Base-by-base conservation (phyloP, 2,888 invertebrate genomes). In the Erebia epiphron region DNA sequence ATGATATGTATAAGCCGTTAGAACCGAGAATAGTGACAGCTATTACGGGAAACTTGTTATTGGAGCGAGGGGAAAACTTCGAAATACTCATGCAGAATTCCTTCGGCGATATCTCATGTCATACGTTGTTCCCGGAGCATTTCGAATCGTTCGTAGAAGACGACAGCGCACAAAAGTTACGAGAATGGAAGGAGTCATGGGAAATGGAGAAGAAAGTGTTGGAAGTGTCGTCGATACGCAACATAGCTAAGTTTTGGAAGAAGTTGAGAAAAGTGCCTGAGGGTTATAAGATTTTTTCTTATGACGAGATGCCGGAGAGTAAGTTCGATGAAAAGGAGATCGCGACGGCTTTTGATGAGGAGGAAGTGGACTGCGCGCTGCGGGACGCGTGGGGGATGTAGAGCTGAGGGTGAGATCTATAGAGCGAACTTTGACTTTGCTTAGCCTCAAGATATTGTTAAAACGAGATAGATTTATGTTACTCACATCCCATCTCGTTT, bases 61-160 rank as follows among this genome's bases (percentile, higher is more conserved):
- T 83, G 1, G 83, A 88, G 58, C 80, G 83, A 58, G 85, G 83
- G 7, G 86, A 89, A 7, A 87, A 83, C 16, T 88, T 83, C 70
- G 78, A 82, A 13, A 76, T 91, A 10, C 79, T 93, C 8, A 85
- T 88, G 75, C 86, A 88, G 46, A 94, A 93, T 75, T 85, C 92
- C 0, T 77, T 92, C 1, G 94, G 94, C 1, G 94, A 94, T 72
- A 82, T 93, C 63, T 83, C 88, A 1, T 82, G 83, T 57, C 89
- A 93, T 67, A 80, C 80, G 0, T 54, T 93, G 16, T 88, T 83
- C 68, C 89, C 90, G 0, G 81, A 85, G 49, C 82, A 88, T 70
- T 81, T 89, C 81, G 82, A 84, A 2, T 78, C 81, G 2, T 86
- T 86, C 66, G 79, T 89, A 5, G 86, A 86, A 16, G 87, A 90